Evolutionary conservation across 2,113 vertebrate species (phyloP).

Genomic region (Tachycineta bicolor): DNA sequence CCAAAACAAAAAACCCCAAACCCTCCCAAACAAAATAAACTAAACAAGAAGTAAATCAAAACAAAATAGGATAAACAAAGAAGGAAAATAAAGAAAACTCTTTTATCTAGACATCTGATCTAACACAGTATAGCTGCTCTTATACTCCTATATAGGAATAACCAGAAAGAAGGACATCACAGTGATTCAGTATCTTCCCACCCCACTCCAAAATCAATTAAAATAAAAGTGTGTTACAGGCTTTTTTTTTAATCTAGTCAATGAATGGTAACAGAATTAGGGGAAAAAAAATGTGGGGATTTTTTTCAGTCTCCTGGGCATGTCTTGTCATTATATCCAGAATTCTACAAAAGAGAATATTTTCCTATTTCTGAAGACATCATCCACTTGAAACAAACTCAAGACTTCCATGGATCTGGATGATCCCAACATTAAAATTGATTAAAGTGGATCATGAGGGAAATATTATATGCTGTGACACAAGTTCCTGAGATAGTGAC

Average conservation of each 20-base stretch:
- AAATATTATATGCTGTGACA: background rate
- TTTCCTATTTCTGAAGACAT: background rate
- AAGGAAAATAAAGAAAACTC: background rate
- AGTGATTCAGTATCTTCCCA: background rate
- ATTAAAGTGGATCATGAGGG: background rate
- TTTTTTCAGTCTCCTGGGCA: background rate
- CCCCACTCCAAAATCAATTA: background rate
- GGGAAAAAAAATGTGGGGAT: rapidly evolving
- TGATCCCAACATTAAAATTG: background rate
- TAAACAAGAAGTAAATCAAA: background rate
- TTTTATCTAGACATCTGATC: background rate
- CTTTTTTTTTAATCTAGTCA: rapidly evolving
- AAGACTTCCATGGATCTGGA: background rate
- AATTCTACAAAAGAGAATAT: background rate
- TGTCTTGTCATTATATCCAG: background rate
- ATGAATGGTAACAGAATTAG: background rate
- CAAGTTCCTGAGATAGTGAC: background rate
- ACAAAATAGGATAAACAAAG: background rate
- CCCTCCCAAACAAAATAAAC: background rate
- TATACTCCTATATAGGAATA: background rate
- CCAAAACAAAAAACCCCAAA: background rate
- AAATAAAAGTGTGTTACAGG: background rate
- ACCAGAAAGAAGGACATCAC: background rate
- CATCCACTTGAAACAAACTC: background rate
- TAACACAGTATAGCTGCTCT: background rate